Base-by-base conservation (phyloP, 1,140 invertebrate genomes). In the Littorina saxatilis region DNA sequence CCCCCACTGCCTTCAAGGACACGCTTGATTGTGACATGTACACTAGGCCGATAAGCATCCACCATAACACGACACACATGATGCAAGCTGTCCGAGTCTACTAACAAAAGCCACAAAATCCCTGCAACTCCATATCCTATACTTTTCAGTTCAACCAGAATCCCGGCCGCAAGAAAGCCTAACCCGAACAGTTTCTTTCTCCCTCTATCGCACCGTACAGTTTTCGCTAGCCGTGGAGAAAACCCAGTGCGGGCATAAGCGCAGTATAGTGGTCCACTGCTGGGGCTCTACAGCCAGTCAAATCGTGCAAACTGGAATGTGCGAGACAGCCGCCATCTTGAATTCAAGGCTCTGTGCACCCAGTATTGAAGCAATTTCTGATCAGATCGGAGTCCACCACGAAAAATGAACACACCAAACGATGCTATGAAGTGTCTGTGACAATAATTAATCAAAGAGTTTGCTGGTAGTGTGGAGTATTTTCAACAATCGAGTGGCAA, bases 251-350 rank as follows among this genome's bases (percentile, higher is more conserved):
- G 39, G 35, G 66, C 66, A 39, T 68, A 39, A n/a, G n/a, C n/a
- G n/a, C n/a, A n/a, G n/a, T n/a, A 35, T 32, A 68, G 66, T 27
- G n/a, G 61, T 11, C 66, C 4, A 68, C 9, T 29, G 29, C 11
- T 29, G 70, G 5, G 4, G 9, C 27, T 0, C 37, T 23, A n/a
- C 68, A 72, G 70, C 70, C 70, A 73, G 70, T 73, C 70, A 73
- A 73, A 73, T 73, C 70, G 70, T 47, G n/a, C 70, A 27, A 37
- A 58, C 70, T 73, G 76, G 76, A 78, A 78, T 78, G 32, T 78
- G 55, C 55, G n/a, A 52, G 50, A 73, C 58, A 63, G 76, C 76
- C 76, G 76, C 76, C 76, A 78, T 78, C 37, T 78, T 78, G 76
- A 78, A 78, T 78, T 27, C 32, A 27, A 66, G 39, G 76, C 55